Percentiles rank a stretch among this genome's conserved stretches.
phyloP scores from a whole-genome alignment of 2,113 vertebrate genomes.

The Amazona guildingii region DNA sequence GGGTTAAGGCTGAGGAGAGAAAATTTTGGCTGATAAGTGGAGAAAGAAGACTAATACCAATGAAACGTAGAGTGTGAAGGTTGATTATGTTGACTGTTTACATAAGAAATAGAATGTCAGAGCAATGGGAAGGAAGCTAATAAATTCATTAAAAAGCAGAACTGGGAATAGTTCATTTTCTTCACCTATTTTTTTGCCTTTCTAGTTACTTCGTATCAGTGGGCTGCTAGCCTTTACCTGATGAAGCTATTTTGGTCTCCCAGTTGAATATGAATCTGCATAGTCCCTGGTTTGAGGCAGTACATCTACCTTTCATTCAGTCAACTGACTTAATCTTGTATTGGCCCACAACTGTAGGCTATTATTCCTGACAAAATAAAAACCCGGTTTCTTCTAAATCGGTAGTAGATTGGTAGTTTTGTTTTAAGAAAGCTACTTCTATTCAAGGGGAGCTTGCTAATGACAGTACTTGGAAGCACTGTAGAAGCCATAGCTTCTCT shows the following conservation, averaged over 20 bases:
- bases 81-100: neutral
- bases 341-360: neutral
- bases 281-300: neutral
- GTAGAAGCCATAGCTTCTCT: neutral
- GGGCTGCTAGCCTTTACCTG: neutral
- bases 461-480: neutral
- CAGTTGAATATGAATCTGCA: neutral
- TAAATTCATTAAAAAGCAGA: neutral
- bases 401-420: neutral
- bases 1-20: neutral
- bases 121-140: neutral
- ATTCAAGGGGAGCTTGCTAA: neutral
- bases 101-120: neutral
- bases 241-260: neutral
- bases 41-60: neutral
- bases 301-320: neutral
- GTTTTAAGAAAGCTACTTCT: neutral
- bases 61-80: neutral
- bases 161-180: constrained; percentile 9
- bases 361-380: neutral
- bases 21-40: neutral
- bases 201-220: neutral
- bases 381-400: neutral
- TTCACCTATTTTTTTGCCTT: neutral
- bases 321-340: neutral